phyloP scores from a whole-genome alignment of 1,140 invertebrate species.

The Diachasmimorpha longicaudata region DNA sequence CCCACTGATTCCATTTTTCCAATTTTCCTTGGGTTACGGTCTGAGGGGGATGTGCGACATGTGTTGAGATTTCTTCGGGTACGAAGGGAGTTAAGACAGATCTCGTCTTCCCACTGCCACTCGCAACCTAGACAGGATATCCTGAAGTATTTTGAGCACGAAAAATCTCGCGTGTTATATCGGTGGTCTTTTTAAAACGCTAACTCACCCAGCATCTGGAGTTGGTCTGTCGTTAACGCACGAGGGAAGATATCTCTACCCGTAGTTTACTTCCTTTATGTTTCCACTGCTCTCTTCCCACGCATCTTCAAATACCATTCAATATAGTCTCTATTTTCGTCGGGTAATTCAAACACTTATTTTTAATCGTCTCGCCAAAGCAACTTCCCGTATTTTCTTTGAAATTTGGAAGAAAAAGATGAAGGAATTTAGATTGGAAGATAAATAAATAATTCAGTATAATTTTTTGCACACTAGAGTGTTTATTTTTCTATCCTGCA shows the following conservation, averaged over 20 bases:
- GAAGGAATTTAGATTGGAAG: too few relatives aligned
- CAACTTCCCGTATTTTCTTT: neutral
- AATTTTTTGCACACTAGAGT: too few relatives aligned
- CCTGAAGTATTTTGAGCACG: neutral
- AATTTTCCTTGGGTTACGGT: too few relatives aligned
- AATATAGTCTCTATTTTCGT: neutral
- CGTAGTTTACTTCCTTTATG: constrained; percentile 1
- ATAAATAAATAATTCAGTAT: too few relatives aligned
- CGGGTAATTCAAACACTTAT: neutral
- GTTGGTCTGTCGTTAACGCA: neutral
- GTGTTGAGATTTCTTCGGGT: neutral
- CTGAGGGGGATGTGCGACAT: too few relatives aligned
- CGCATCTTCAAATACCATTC: neutral
- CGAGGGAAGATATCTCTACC: neutral
- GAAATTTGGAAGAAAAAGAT: too few relatives aligned
- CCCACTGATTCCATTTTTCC: too few relatives aligned
- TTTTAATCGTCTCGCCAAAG: neutral
- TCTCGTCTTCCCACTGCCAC: neutral
- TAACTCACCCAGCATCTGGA: neutral
- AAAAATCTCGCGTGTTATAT: neutral
- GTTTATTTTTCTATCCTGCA: too few relatives aligned
- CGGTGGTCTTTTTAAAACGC: neutral
- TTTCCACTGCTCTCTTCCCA: neutral
- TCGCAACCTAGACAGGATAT: neutral
- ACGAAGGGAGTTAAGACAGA: neutral